A percentile compares a stretch with the other conserved stretches of the same genome.
phyloP scores from a whole-genome alignment of 2,888 invertebrate species.

The Eustalomyia histrio region DNA sequence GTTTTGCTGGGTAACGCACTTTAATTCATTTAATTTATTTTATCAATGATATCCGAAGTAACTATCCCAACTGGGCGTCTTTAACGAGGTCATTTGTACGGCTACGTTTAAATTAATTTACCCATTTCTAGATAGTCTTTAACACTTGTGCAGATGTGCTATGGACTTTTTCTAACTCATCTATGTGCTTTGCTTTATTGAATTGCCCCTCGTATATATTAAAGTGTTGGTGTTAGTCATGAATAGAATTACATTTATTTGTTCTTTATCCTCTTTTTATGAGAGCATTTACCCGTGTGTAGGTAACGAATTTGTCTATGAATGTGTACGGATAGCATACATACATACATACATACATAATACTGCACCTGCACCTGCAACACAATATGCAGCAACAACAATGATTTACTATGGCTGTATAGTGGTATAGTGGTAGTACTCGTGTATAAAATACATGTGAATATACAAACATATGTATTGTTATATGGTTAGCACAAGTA shows the following conservation, averaged over 20 bases:
- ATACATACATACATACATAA: no score
- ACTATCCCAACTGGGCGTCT: no score
- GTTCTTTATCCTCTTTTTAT: slow-evolving; percentile 39
- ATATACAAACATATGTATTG: neutral
- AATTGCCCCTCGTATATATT: no score
- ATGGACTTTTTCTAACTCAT: no score
- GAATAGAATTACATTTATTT: slow-evolving; percentile 5
- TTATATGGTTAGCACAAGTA: neutral
- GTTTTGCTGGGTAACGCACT: no score
- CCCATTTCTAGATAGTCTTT: no score
- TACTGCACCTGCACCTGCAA: neutral
- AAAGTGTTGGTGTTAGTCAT: slow-evolving; percentile 7
- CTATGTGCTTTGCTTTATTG: no score
- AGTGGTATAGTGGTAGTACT: slow-evolving; percentile 9
- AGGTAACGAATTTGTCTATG: neutral
- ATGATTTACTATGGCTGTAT: slow-evolving; percentile 33
- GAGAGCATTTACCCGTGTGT: slow-evolving; percentile 40
- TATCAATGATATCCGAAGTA: no score
- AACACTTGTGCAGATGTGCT: no score
- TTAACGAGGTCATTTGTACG: no score
- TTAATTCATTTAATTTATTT: no score
- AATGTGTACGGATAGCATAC: slow-evolving; percentile 16
- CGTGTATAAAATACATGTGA: neutral
- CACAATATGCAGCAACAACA: neutral
- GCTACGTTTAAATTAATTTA: no score